Percentiles rank a stretch among this genome's conserved stretches.
phyloP scores from a whole-genome alignment of 1,140 invertebrate genomes.

The Battus philenor region DNA sequence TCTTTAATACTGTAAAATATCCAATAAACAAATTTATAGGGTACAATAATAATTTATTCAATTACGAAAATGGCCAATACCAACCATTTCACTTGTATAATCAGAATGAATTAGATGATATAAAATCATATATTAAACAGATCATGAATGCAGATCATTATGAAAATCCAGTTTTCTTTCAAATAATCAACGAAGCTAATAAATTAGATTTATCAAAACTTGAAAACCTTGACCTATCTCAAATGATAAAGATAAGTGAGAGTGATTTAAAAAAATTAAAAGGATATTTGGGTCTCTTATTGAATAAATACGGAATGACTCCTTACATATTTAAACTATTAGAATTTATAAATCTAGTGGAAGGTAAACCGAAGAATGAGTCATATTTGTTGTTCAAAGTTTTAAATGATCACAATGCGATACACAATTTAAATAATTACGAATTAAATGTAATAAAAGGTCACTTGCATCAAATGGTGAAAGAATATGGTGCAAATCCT shows the following conservation, averaged over 20 bases:
- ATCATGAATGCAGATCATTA: background rate
- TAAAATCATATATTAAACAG: background rate
- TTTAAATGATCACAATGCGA: background rate
- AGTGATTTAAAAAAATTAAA: constrained; percentile 1
- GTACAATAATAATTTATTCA: too few relatives aligned
- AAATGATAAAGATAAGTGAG: background rate
- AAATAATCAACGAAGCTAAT: background rate
- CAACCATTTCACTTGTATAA: too few relatives aligned
- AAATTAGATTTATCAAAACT: constrained; percentile 1
- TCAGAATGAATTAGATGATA: background rate
- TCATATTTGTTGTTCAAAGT: background rate
- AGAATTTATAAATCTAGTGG: constrained; percentile 1
- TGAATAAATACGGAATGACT: constrained; percentile 7
- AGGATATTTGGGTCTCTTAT: background rate
- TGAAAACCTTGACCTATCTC: background rate
- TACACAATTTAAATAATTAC: background rate
- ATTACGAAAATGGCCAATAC: too few relatives aligned
- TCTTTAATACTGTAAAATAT: too few relatives aligned
- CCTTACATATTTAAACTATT: constrained; percentile 1
- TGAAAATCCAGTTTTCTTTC: background rate
- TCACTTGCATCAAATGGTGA: constrained; percentile 1
- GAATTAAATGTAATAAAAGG: background rate
- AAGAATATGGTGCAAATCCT: constrained; percentile 3
- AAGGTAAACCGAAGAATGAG: constrained; percentile 7
- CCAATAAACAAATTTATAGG: too few relatives aligned